phyloP scores from a whole-genome alignment of 2,888 invertebrate genomes.

The Philonicus albiceps region DNA sequence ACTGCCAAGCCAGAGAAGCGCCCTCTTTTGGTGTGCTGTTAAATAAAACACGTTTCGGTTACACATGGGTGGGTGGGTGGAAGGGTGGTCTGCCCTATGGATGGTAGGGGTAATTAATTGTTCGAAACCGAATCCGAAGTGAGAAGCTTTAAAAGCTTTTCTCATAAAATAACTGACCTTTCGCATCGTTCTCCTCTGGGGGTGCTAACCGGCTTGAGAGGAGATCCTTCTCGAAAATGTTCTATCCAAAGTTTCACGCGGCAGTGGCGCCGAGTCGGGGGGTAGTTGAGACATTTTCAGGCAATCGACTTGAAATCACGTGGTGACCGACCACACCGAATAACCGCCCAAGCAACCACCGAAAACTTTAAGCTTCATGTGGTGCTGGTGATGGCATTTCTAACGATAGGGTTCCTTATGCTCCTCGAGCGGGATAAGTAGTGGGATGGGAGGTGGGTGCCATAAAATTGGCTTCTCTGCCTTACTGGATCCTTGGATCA shows the following conservation, averaged over 20 bases:
- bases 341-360: constrained; percentile 41
- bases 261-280: not conserved
- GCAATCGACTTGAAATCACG: not conserved
- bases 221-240: not conserved
- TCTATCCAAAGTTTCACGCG: not conserved
- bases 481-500: not conserved
- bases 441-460: not conserved
- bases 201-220: not conserved
- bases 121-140: constrained; percentile 15
- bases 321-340: constrained; percentile 36
- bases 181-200: not conserved
- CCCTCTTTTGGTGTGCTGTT: not conserved
- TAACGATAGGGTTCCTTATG: constrained; percentile 21
- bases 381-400: not conserved
- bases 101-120: constrained; percentile 12
- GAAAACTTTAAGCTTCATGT: constrained; percentile 43
- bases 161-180: constrained; percentile 19
- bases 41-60: not conserved
- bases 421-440: not conserved
- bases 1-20: not conserved
- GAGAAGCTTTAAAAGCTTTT: constrained; percentile 22
- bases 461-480: not conserved
- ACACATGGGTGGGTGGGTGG: not conserved
- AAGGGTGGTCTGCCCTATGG: not conserved
- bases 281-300: not conserved